Evolutionary conservation across 2,888 invertebrate genomes (phyloP).

Genomic region (Luffia ferchaultella): DNA sequence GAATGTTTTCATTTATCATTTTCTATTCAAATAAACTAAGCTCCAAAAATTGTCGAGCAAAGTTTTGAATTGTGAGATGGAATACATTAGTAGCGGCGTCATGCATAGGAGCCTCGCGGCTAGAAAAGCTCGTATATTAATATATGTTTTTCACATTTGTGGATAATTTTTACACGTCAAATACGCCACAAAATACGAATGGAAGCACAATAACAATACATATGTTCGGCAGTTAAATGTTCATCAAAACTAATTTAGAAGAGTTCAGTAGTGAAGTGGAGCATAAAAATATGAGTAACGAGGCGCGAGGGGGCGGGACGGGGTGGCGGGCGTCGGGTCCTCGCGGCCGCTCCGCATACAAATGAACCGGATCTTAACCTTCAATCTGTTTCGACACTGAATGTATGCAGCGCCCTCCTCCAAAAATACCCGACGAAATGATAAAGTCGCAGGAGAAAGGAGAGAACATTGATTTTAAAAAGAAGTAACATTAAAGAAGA

Average conservation of each 20-base stretch:
- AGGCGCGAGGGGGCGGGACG: neutral
- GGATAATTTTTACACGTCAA: too few relatives aligned
- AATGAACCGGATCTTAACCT: constrained; percentile 43
- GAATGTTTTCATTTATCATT: too few relatives aligned
- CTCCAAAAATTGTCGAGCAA: too few relatives aligned
- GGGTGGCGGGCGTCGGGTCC: neutral
- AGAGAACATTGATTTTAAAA: constrained; percentile 36
- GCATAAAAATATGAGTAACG: neutral
- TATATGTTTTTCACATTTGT: too few relatives aligned
- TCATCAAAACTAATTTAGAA: neutral
- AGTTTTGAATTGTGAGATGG: too few relatives aligned
- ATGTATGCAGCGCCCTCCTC: constrained; percentile 23
- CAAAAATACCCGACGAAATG: constrained; percentile 8
- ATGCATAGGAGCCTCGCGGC: too few relatives aligned
- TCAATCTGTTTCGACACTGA: constrained; percentile 33
- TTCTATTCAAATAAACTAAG: too few relatives aligned
- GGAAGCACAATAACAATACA: too few relatives aligned
- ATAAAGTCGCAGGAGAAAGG: constrained; percentile 7
- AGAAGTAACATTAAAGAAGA: constrained; percentile 8
- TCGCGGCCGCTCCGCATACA: constrained; percentile 31
- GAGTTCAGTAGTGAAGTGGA: neutral
- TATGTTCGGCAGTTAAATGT: neutral
- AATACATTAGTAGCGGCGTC: too few relatives aligned
- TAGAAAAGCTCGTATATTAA: too few relatives aligned
- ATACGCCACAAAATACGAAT: too few relatives aligned